Percentiles rank a stretch among this genome's conserved stretches.
Conservation (phyloP, 1,140 invertebrate species). For the Propsilocerus akamusi region DNA sequence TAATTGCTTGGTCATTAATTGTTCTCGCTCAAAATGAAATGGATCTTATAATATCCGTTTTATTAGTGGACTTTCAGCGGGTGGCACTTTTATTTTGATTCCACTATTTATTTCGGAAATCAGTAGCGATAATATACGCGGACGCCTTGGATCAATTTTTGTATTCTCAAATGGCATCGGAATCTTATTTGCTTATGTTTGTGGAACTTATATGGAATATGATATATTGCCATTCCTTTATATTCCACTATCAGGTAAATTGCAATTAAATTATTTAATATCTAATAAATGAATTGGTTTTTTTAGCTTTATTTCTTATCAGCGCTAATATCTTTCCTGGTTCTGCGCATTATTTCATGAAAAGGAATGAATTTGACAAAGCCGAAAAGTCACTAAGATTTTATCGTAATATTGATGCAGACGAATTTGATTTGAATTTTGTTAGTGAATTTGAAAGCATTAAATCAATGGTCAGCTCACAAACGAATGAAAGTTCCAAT, state of each 20-base stretch:
- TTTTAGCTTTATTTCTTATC: conserved; percentile 13
- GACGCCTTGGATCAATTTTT: conserved; percentile 29
- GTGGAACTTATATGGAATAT: conserved; percentile 27
- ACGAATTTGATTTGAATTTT: conserved; percentile 7
- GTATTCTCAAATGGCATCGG: conserved; percentile 30
- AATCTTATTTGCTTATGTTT: conserved; percentile 27
- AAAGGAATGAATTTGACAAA: conserved; percentile 7
- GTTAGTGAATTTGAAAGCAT: background rate
- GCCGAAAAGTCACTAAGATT: conserved; percentile 17
- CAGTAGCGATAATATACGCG: conserved; percentile 24
- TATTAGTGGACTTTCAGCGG: conserved; percentile 24
- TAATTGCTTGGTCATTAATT: conserved; percentile 19
- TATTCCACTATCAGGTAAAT: conserved; percentile 19
- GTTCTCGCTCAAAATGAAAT: conserved; percentile 19
- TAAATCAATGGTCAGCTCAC: background rate
- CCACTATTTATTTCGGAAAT: conserved; percentile 28
- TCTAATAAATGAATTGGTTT: conserved; percentile 8
- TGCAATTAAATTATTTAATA: conserved; percentile 11
- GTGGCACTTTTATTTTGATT: conserved; percentile 24
- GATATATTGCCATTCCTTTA: conserved; percentile 25
- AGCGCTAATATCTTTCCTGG: conserved; percentile 13
- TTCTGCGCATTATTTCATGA: conserved; percentile 15
- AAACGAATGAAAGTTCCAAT: conserved; percentile 6
- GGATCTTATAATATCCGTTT: conserved; percentile 23
- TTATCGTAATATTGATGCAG: conserved; percentile 15